phyloP scores from a whole-genome alignment of 2,113 vertebrate species.

The Ciconia stormi region DNA sequence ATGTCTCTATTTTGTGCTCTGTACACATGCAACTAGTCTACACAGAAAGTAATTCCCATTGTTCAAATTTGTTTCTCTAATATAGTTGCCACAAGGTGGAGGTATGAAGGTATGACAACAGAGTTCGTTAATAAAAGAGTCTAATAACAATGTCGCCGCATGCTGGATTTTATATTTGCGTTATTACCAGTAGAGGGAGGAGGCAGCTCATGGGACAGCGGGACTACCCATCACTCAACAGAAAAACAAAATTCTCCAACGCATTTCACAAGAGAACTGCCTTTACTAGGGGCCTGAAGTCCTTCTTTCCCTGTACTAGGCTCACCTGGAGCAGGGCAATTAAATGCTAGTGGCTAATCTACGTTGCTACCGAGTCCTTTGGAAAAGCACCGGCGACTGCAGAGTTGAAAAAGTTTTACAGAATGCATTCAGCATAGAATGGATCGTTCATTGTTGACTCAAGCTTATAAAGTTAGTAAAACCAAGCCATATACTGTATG shows the following conservation, averaged over 20 bases:
- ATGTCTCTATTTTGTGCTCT: neutral
- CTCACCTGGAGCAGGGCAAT: neutral
- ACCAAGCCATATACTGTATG: rapidly evolving
- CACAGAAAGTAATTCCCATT: neutral
- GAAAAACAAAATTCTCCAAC: neutral
- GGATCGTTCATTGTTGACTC: neutral
- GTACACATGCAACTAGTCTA: neutral
- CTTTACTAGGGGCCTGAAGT: neutral
- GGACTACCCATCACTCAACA: neutral
- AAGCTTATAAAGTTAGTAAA: neutral
- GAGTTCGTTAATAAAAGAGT: neutral
- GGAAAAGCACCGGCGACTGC: rapidly evolving
- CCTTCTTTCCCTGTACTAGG: neutral
- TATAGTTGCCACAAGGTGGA: neutral
- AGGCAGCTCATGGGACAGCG: neutral
- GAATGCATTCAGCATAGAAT: neutral
- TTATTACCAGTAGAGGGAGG: constrained; percentile 15
- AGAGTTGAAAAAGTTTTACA: neutral
- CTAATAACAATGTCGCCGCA: neutral
- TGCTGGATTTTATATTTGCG: neutral
- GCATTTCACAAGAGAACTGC: neutral
- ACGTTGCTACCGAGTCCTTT: neutral
- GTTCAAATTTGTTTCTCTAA: neutral
- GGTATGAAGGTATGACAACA: neutral
- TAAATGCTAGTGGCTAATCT: neutral